Base-by-base conservation (phyloP, 2,888 invertebrate genomes). In the Kryphioiulus occultus region DNA sequence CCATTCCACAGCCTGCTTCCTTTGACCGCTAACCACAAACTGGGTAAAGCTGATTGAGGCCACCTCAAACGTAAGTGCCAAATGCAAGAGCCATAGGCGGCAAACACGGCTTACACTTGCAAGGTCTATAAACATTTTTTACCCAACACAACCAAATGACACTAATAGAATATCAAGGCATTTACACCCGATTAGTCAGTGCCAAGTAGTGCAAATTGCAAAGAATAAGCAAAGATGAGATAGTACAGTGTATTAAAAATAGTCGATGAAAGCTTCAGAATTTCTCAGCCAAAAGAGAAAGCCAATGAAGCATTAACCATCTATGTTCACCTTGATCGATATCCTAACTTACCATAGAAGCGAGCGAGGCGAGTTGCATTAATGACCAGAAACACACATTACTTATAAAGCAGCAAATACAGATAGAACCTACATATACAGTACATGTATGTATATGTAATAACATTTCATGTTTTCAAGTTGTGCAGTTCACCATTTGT, bases 1-100 rank as follows among this genome's bases (percentile, higher is more conserved):
- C 78, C 78, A 78, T 78, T 78, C 78, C 78, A 78, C 15, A 78
- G 30, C 78, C 78, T 9, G 17, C 78, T 78, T 78, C 78, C 78
- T 78, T 78, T 78, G 30, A 0, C 30, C 78, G 3, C 12, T 30
- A 30, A 30, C 78, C 78, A 3, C 30, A 78, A 78, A 78, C 78
- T 26, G 78, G 78, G 78, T 30, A 78, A 78, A 78, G 78, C 78
- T 30, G 15, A 78, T 15, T 15, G 78, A 30, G 15, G 12, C 30
- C 78, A 78, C 26, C 78, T 78, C 78, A 26, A 78, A 78, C 59
- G 22, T 26, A 78, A 26, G 78, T 30, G 26, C 68, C 68, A 68
- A 68, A 68, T 68, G 68, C 68, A 12, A 12, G 68, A 22, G 26
- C 68, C 68, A 68, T 26, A 68, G 19, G 26, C 68, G 9, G 26